Base-by-base conservation (phyloP, 2,888 invertebrate genomes). In the Acrocyrtus sp. region DNA sequence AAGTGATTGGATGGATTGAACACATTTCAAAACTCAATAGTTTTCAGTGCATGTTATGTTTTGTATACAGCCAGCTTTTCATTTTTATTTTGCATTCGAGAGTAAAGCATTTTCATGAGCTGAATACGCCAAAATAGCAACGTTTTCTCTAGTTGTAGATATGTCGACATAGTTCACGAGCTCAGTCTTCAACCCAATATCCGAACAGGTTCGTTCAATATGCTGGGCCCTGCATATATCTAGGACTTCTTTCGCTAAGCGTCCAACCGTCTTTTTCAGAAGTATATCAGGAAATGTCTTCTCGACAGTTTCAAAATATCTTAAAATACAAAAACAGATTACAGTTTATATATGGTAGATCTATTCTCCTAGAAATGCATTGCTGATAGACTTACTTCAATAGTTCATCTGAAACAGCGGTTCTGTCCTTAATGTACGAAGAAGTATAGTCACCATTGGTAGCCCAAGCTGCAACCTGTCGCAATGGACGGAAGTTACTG, bases 381-480 rank as follows among this genome's bases (percentile, higher is more conserved):
- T n/a, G n/a, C n/a, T n/a, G n/a, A n/a, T n/a, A n/a, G n/a, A 57
- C 24, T 48, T 41, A 58, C 57, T 34, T 58, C 8, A 39, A 19
- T 17, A 41, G 45, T 1, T 43, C n/a, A 10, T 48, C 54, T 0
- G 43, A 17, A 17, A 60, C 48, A 12, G 45, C 8, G 5, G 45
- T 15, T 12, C 47, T 29, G 10, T 69, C 61, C 22, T 69, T 69
- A 3, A 69, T 34, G 19, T 50, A 61, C 6, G 61, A 47, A 5
- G 69, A 56, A 4, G 26, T 56, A 41, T 69, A 69, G 19, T 63
- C 65, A 0, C 94, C 93, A 85, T 95, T 94, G 1, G 94, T 93
- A 0, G 94, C 94, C 96, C 96, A 96, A 82, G 95, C 93, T 6
- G 92, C 92, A 82, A 96, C 88, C 77, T 93, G 91, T 69, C 91